Evolutionary conservation across 2,113 vertebrate genomes (phyloP), one percentile per base, ranked within the genome.

Genomic region (Spermophilus dauricus): DNA sequence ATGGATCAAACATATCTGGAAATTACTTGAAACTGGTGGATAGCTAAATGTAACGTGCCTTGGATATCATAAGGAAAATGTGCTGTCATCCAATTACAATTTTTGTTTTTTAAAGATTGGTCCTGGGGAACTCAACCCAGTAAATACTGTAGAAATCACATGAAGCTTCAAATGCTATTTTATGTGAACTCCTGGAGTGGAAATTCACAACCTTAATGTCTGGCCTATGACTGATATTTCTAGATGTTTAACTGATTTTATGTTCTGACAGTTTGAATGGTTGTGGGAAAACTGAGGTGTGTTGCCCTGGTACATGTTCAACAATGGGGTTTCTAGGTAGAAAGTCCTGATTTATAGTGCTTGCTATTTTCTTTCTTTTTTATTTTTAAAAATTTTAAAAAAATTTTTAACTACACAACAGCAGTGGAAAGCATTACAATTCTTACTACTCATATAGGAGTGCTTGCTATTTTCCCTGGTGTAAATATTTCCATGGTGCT

Each of bases 1-100:
- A 87, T 88, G 86, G 85, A 73, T 94, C 45, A 95, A 96, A 85
- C 81, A 78, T 77, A 94, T 77, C 72, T 95, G 97, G 89, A 92
- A 91, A 82, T 94, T 94, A 92, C 96, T 95, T 97, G 91, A 97
- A 93, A 72, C 63, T 56, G 73, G 39, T 32, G 48, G 56, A 73
- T 70, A 78, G 77, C 82, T 80, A 70, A 95, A 63, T 56, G 17
- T 75, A 87, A 90, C 7, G 61, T 61, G 69, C 32, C 51, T 93
- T 82, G 67, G 83, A 69, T 72, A 34, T 86, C 22, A 24, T 73
- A 86, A 91, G 61, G 58, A 85, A 94, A 82, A 32, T 45, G 20
- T 37, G 8, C 4, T 69, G 4, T 75, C 86, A 65, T 83, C n/a
- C 9, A 80, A 56, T 26, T 72, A 53, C 72, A 53, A 30, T 28